Evolutionary conservation across 2,888 invertebrate genomes (phyloP).

Genomic region (Melanchra persicariae): DNA sequence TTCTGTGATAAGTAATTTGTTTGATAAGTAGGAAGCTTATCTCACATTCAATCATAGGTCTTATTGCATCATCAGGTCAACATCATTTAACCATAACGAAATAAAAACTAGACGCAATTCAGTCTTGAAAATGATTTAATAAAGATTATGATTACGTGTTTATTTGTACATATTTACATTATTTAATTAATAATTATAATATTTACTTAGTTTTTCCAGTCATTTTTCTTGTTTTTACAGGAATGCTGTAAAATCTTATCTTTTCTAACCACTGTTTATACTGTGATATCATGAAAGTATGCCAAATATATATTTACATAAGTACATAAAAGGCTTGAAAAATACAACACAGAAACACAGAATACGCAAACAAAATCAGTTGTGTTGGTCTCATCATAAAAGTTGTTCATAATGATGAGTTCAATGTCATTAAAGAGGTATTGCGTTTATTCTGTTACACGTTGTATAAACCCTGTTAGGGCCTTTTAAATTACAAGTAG

Average conservation of each 20-base stretch:
- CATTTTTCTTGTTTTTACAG: neutral
- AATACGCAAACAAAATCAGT: too few species aligned
- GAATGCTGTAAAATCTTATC: slow-evolving; percentile 13
- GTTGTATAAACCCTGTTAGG: too few species aligned
- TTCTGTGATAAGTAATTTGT: neutral
- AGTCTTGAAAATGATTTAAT: neutral
- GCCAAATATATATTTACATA: neutral
- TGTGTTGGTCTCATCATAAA: too few species aligned
- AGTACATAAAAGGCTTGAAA: neutral
- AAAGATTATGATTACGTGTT: neutral
- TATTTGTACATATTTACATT: neutral
- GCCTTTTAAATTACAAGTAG: too few species aligned
- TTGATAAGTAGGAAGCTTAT: neutral
- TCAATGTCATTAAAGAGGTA: too few species aligned
- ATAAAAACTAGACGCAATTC: too few species aligned
- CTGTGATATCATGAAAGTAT: neutral
- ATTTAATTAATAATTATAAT: neutral
- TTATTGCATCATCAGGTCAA: neutral
- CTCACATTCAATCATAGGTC: neutral
- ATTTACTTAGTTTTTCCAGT: neutral
- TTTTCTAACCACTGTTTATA: neutral
- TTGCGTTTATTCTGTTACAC: too few species aligned
- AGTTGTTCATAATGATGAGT: too few species aligned
- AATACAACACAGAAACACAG: too few species aligned
- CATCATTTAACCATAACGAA: neutral